Conservation (phyloP, 2,797 vertebrate species). For the Alectoris magna region DNA sequence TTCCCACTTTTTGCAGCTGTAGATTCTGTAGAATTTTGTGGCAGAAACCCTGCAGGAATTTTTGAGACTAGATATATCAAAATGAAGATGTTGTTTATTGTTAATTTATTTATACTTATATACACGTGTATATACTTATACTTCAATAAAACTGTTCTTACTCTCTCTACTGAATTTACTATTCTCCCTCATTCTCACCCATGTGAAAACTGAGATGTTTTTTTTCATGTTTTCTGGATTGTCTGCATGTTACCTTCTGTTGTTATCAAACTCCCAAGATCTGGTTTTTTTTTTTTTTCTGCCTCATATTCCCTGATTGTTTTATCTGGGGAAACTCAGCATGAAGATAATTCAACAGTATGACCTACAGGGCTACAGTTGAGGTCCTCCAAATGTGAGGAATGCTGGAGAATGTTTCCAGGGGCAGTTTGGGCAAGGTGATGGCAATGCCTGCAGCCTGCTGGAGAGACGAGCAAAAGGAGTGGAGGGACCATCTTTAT, state of each 20-base stretch:
- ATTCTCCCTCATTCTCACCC: background rate
- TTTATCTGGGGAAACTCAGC: background rate
- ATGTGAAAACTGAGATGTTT: background rate
- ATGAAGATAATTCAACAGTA: background rate
- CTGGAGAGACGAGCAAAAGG: background rate
- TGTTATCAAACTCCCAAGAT: background rate
- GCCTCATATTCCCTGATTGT: background rate
- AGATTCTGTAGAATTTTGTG: background rate
- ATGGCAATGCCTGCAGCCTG: background rate
- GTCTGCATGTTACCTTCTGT: background rate
- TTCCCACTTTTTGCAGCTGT: background rate
- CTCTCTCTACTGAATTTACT: background rate
- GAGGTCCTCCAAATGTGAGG: background rate
- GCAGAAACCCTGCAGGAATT: background rate
- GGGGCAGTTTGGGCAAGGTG: background rate
- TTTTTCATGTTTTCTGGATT: background rate
- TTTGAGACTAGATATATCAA: background rate
- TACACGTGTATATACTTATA: background rate
- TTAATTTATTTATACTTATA: background rate
- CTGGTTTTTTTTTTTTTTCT: background rate
- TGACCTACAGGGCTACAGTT: background rate
- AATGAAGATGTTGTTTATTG: background rate
- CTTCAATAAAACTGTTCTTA: background rate
- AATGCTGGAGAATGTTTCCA: background rate
- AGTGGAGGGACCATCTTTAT: background rate